phyloP scores from a whole-genome alignment of 2,113 vertebrate species.

The Choloepus hoffmanni region DNA sequence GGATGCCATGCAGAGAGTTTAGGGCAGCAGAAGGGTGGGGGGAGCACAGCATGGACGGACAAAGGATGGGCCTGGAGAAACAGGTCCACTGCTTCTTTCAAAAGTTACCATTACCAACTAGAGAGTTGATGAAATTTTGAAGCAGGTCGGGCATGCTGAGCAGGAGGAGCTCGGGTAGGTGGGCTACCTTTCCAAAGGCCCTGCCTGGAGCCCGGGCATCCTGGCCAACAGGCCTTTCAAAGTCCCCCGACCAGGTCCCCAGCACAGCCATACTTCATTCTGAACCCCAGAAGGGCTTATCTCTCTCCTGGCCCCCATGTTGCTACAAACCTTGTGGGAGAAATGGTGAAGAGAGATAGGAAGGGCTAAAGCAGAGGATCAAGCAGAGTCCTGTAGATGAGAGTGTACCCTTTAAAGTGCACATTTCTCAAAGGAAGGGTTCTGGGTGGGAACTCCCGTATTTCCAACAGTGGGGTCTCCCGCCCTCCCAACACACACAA shows the following conservation, averaged over 20 bases:
- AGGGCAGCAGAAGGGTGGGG: constrained; percentile 63
- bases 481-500: constrained; percentile 77
- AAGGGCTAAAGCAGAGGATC: constrained; percentile 58
- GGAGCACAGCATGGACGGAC: constrained; percentile 65
- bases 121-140: constrained; percentile 36
- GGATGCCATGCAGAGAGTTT: constrained; percentile 69
- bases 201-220: not conserved
- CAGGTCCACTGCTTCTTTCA: constrained; percentile 64
- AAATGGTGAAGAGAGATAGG: constrained; percentile 41
- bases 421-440: constrained; percentile 85
- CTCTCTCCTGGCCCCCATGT: constrained; percentile 8
- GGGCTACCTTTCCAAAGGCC: constrained; percentile 52
- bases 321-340: constrained; percentile 48
- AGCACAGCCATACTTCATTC: constrained; percentile 50
- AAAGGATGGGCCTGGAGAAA: constrained; percentile 37
- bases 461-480: constrained; percentile 77
- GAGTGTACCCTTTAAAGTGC: constrained; percentile 22
- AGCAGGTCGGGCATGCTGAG: constrained; percentile 31
- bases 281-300: constrained; percentile 39
- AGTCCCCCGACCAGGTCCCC: not conserved
- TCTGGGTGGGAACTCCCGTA: constrained; percentile 81
- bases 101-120: constrained; percentile 65
- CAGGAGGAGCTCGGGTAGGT: constrained; percentile 25
- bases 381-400: constrained; percentile 81
- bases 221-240: constrained; percentile 50